Base-by-base conservation (phyloP, 2,888 invertebrate species). In the Formica aserva region DNA sequence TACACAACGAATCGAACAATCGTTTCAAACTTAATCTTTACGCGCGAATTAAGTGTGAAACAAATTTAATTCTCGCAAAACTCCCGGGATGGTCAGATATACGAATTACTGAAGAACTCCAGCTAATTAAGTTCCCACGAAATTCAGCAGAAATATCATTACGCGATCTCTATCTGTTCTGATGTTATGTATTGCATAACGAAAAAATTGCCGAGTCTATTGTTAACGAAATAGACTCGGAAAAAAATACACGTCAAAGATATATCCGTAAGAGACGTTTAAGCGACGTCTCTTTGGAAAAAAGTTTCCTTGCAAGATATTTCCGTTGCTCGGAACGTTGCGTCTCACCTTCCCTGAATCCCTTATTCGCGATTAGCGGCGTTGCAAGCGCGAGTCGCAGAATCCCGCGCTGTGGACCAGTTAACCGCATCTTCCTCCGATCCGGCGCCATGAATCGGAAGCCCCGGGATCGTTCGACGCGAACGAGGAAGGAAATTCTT, bases 401-500 rank as follows among this genome's bases (percentile, higher is more conserved):
- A 48, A 60, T 60, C 5, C 41, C 18, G 60, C 41, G 45, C 26
- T 60, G 26, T 32, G 5, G 32, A 26, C 60, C 29, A 57, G 71
- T 60, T 35, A 80, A 60, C 26, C 72, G 35, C 60, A 45, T 80
- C 60, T 41, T 26, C 26, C 76, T n/a, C 52, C 60, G 45, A 71
- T 60, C 38, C 78, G 78, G 45, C 60, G 41, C 60, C 72, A 41
- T 60, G 60, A 55, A 78, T 72, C 78, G 78, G 60, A 74, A 81
- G 63, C 63, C 15, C 48, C 48, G 63, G 32, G 78, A 77, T 81
- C 77, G 63, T 65, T 41, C 65, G 52, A 63, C 35, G 69, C 60
- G 72, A 55, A 29, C 48, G 63, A 67, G 57, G 67, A 75, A 57
- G 69, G 71, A 57, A 84, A 76, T 81, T 77, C 60, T 71, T 77